A percentile compares a stretch with the other conserved stretches of the same genome.
Evolutionary conservation across 2,113 vertebrate species (phyloP).

Genomic region (Seriola rivoliana): DNA sequence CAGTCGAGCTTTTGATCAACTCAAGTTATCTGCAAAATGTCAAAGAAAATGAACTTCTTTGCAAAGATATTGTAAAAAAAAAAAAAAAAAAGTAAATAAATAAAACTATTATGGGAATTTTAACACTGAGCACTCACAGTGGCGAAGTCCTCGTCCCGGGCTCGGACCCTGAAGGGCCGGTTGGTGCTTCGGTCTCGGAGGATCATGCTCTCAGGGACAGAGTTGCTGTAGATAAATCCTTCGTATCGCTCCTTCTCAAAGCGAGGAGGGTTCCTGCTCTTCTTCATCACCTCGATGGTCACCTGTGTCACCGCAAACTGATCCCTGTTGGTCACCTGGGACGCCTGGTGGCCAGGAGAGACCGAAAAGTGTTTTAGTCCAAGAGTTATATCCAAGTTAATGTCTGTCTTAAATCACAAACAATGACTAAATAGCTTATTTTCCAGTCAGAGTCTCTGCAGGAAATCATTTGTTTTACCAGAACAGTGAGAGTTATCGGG

Average conservation of each 20-base stretch:
- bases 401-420: no score
- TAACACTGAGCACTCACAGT: conserved; percentile 60
- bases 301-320: conserved; percentile 86
- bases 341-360: conserved; percentile 77
- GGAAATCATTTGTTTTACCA: conserved; percentile 78
- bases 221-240: conserved; percentile 79
- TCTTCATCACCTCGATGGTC: conserved; percentile 86
- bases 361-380: not conserved
- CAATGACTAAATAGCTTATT: no score
- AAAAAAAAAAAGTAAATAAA: no score
- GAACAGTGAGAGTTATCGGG: conserved; percentile 83
- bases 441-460: not conserved
- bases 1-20: not conserved
- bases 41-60: not conserved
- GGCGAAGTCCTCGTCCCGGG: conserved; percentile 83
- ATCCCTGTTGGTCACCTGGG: conserved; percentile 85
- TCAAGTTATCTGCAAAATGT: not conserved
- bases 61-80: no score
- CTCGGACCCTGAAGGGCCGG: conserved; percentile 82
- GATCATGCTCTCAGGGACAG: conserved; percentile 84
- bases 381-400: not conserved
- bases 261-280: conserved; percentile 83
- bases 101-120: not conserved
- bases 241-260: conserved; percentile 83
- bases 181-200: conserved; percentile 81